Evolutionary conservation across 2,888 invertebrate genomes (phyloP), one percentile per base, ranked within the genome.

Genomic region (Ochropacha duplaris): DNA sequence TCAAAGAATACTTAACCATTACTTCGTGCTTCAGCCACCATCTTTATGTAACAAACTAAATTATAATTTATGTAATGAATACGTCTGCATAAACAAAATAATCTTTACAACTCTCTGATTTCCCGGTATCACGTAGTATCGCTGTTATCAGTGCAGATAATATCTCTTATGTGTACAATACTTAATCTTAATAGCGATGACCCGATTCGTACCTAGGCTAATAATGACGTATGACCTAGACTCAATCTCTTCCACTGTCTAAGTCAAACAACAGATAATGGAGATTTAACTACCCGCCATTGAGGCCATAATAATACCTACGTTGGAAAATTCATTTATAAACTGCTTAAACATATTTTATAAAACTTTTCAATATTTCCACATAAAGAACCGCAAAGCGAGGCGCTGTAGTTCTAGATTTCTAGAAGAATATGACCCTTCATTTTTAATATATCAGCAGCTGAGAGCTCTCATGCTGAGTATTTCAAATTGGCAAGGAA

Each of bases 221-320:
- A 84, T 84, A 85, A 84, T 87, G 87, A 88, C 87, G 88, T 90
- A 83, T 82, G 80, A 81, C 84, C 88, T 88, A 86, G 79, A 81
- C 86, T 83, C 73, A 76, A 81, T 85, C 81, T 83, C 77, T 74
- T 76, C 72, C 71, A 69, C 66, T 69, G 74, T 71, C 75, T 78
- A 76, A 67, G 64, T 82, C 78, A 87, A 87, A 88, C 87, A 88
- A 60, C 63, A 78, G 88, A 89, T 89, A 90, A 85, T 65, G 66
- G 75, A 85, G 85, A 85, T 86, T 87, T 87, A 83, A 68, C 68
- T 60, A 60, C 68, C 65, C 65, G 60, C 62, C 65, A 73, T 74
- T 31, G 70, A 78, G 79, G 81, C 65, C 76, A 75, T 72, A 28
- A 28, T 31, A 44, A 64, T 61, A 61, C 57, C 64, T 66, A 65